Conservation (phyloP, 92 coral and sea anemone species). For the Porites divaricata region DNA sequence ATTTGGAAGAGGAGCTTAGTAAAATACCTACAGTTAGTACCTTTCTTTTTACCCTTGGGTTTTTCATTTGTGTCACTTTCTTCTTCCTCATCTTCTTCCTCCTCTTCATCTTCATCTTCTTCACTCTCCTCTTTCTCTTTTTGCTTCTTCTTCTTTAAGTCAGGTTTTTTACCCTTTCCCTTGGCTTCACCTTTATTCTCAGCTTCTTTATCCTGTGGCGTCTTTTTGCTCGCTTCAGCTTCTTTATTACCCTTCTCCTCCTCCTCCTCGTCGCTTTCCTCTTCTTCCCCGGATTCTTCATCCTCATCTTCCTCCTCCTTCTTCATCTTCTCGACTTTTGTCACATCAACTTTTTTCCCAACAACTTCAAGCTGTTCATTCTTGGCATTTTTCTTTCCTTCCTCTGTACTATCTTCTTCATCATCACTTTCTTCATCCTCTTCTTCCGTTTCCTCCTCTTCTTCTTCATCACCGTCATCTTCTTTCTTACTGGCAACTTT, state of each 20-base stretch:
- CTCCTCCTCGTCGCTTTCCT: constrained; percentile 2
- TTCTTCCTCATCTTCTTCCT: constrained; percentile 20
- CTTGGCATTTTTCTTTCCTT: constrained; percentile 15
- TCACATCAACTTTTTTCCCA: constrained; percentile 38
- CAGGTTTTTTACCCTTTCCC: constrained; percentile 2
- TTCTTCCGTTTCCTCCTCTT: constrained; percentile 52
- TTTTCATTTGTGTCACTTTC: constrained; percentile 33
- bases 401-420: constrained; percentile 41
- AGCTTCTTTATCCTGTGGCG: background rate
- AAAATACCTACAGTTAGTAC: background rate
- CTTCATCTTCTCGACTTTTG: constrained; percentile 20
- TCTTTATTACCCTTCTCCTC: constrained; percentile 27
- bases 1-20: too few relatives aligned
- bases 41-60: constrained; percentile 32
- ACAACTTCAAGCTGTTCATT: constrained; percentile 29
- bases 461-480: constrained; percentile 26
- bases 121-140: constrained; percentile 37
- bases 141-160: constrained; percentile 12
- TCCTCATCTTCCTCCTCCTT: constrained; percentile 23
- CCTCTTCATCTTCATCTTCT: constrained; percentile 24
- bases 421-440: constrained; percentile 50
- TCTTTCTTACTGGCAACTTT: constrained; percentile 5
- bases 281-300: constrained; percentile 13
- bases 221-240: background rate
- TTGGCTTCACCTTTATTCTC: background rate